Evolutionary conservation across 2,797 vertebrate genomes (phyloP).

Genomic region (Loris lydekkerianus): DNA sequence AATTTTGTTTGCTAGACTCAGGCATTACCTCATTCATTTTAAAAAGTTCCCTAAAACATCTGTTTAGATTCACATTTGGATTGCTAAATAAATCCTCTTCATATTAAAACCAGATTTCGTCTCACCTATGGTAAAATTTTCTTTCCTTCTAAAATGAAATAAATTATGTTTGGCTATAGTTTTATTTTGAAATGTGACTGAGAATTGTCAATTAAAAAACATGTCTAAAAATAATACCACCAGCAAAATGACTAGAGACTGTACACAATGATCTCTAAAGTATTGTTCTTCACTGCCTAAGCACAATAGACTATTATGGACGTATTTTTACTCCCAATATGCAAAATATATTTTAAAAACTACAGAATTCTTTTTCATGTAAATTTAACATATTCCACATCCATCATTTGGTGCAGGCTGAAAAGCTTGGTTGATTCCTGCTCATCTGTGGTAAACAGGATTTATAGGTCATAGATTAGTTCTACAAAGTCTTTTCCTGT

Average conservation of each 20-base stretch:
- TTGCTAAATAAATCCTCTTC: constrained; percentile 59
- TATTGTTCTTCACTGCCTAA: constrained; percentile 46
- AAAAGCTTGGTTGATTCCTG: constrained; percentile 75
- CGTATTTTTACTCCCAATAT: constrained; percentile 33
- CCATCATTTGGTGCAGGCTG: constrained; percentile 55
- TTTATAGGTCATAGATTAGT: constrained; percentile 82
- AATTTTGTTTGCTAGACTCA: constrained; percentile 60
- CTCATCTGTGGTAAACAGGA: constrained; percentile 78
- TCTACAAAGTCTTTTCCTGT: constrained; percentile 76
- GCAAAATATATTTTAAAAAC: constrained; percentile 67
- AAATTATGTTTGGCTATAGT: constrained; percentile 58
- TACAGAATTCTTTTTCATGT: constrained; percentile 67
- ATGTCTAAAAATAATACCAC: constrained; percentile 51
- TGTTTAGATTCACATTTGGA: constrained; percentile 71
- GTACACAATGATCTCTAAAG: constrained; percentile 42
- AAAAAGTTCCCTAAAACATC: constrained; percentile 52
- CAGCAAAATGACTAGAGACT: constrained; percentile 34
- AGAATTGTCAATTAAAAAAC: constrained; percentile 61
- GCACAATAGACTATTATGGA: constrained; percentile 33
- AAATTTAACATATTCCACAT: constrained; percentile 65
- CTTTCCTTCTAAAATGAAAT: constrained; percentile 55
- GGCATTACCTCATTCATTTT: constrained; percentile 46
- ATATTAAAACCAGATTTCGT: constrained; percentile 70
- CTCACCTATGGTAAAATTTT: constrained; percentile 48
- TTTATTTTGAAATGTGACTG: constrained; percentile 62